A percentile compares a stretch with the other conserved stretches of the same genome.
These are phyloP conservation scores for Slavum lentiscoides DNA, from an alignment of 2,888 invertebrate species.

Conservation along the genomic window DNA sequence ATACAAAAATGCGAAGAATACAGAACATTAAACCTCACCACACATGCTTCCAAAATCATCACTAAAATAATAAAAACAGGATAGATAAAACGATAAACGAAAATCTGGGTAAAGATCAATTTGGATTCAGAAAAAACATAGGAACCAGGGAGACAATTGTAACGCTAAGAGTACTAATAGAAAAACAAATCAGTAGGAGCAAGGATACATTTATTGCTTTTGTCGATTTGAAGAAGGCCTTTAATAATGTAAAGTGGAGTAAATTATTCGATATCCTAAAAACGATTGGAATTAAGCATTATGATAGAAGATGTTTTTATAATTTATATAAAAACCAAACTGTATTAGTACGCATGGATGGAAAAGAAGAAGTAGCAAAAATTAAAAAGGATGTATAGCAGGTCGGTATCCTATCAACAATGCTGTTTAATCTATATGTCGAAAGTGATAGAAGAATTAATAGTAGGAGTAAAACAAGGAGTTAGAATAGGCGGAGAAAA, in stretches of 20 bases:
- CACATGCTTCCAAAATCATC: too few relatives aligned
- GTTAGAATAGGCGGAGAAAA: not conserved
- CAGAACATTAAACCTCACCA: too few relatives aligned
- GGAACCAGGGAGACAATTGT: not conserved
- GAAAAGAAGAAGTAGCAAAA: constrained; percentile 6
- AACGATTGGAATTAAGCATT: too few relatives aligned
- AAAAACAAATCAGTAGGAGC: too few relatives aligned
- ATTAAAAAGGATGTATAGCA: constrained; percentile 4
- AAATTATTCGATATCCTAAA: too few relatives aligned
- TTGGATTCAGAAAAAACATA: too few relatives aligned
- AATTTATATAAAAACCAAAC: constrained; percentile 15
- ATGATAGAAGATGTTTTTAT: constrained; percentile 46
- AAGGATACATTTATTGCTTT: too few relatives aligned
- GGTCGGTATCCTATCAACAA: not conserved
- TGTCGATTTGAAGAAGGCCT: not conserved
- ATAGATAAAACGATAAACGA: too few relatives aligned
- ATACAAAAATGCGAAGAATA: not conserved
- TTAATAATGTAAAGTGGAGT: not conserved
- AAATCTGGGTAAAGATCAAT: too few relatives aligned
- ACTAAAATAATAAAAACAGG: too few relatives aligned
- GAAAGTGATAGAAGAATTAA: constrained; percentile 12
- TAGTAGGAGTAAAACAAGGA: not conserved
- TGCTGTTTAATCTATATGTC: constrained; percentile 4
- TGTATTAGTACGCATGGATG: constrained; percentile 1
- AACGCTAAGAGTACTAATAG: not conserved